phyloP scores from a whole-genome alignment of 2,113 vertebrate genomes.

The Nycticryphes semicollaris region DNA sequence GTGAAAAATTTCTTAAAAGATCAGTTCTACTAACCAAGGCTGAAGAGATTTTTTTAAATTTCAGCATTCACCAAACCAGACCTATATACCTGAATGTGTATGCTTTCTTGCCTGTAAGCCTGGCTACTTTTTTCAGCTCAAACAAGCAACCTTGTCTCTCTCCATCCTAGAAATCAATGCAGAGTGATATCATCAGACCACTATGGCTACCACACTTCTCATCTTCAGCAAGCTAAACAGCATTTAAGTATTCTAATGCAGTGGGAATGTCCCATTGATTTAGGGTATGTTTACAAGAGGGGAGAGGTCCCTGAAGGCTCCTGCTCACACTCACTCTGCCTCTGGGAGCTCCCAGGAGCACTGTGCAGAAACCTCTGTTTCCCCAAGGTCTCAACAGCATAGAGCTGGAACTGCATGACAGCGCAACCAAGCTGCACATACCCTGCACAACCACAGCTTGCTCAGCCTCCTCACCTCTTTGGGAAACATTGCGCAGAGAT shows the following conservation, averaged over 20 bases:
- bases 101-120: neutral
- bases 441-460: fast-evolving
- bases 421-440: neutral
- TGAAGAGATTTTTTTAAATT: neutral
- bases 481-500: neutral
- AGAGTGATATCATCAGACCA: neutral
- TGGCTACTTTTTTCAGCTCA: neutral
- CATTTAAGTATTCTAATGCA: neutral
- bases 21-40: neutral
- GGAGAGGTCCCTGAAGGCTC: neutral
- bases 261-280: neutral
- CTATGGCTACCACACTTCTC: neutral
- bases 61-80: neutral
- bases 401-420: neutral
- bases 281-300: neutral
- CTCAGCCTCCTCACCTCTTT: neutral
- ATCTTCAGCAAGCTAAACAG: neutral
- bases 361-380: neutral
- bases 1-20: neutral
- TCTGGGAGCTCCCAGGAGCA: neutral
- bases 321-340: neutral
- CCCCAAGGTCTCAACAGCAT: neutral
- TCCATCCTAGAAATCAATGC: neutral
- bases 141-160: neutral
- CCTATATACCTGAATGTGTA: neutral